Evolutionary conservation across 2,888 invertebrate species (phyloP).

Genomic region (Diarsia rubi): DNA sequence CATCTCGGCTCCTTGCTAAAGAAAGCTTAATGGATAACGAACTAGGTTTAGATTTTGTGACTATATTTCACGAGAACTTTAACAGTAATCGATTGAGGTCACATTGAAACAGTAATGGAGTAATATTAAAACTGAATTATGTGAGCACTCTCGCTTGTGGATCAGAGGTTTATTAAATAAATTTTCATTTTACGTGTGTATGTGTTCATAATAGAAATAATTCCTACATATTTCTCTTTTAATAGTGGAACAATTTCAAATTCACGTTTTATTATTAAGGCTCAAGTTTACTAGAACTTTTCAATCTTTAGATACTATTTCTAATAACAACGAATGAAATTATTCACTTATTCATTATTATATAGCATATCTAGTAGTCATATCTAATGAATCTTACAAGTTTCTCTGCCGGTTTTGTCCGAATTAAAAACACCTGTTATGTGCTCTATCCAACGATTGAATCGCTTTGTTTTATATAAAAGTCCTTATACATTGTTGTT

Average conservation of each 20-base stretch:
- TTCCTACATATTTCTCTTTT: slow-evolving; percentile 79
- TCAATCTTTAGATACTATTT: slow-evolving; percentile 78
- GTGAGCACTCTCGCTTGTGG: slow-evolving; percentile 51
- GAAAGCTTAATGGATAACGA: slow-evolving; percentile 49
- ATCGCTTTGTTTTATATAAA: slow-evolving; percentile 34
- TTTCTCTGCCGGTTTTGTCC: slow-evolving; percentile 63
- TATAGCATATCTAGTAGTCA: slow-evolving; percentile 89
- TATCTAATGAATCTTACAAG: slow-evolving; percentile 78
- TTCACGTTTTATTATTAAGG: slow-evolving; percentile 73
- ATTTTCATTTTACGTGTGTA: slow-evolving; percentile 77
- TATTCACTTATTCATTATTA: slow-evolving; percentile 79
- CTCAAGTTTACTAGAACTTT: slow-evolving; percentile 77
- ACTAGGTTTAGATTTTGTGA: slow-evolving; percentile 16
- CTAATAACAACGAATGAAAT: slow-evolving; percentile 82
- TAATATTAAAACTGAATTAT: slow-evolving; percentile 22
- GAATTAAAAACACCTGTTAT: slow-evolving; percentile 49
- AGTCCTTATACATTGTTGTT: slow-evolving; percentile 51
- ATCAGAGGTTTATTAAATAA: slow-evolving; percentile 64
- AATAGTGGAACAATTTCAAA: slow-evolving; percentile 78
- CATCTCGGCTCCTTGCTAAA: slow-evolving; percentile 29
- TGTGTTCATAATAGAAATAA: slow-evolving; percentile 81
- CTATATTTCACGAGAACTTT: slow-evolving; percentile 14
- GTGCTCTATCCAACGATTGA: slow-evolving; percentile 35
- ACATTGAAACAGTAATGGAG: slow-evolving; percentile 28
- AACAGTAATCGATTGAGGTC: slow-evolving; percentile 16